phyloP scores from a whole-genome alignment of 1,140 invertebrate genomes.

The Epicauta chinensis region DNA sequence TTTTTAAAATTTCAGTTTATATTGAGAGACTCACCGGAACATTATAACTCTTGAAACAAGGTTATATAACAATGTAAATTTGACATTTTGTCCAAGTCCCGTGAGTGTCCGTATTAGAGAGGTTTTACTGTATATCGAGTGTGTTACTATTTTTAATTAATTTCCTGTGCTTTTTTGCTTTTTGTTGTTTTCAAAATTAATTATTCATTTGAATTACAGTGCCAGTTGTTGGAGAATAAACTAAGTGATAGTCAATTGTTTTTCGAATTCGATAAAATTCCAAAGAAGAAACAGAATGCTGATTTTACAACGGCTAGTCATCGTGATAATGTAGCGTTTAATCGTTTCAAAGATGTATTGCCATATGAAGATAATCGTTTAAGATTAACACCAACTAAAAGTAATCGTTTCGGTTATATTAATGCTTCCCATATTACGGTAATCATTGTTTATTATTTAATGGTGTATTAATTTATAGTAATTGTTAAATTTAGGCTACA shows the following conservation, averaged over 20 bases:
- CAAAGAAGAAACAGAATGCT: constrained; percentile 64
- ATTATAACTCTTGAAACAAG: too few relatives aligned
- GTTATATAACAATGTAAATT: too few relatives aligned
- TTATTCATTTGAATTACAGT: constrained; percentile 49
- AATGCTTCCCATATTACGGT: constrained; percentile 85
- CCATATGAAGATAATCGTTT: constrained; percentile 87
- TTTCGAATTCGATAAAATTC: constrained; percentile 82
- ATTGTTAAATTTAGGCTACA: constrained; percentile 51
- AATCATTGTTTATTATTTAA: constrained; percentile 23
- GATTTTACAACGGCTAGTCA: constrained; percentile 61
- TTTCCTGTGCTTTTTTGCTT: too few relatives aligned
- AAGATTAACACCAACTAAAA: constrained; percentile 64
- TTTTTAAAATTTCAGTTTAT: too few relatives aligned
- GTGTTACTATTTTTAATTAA: too few relatives aligned
- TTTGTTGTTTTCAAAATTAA: too few relatives aligned
- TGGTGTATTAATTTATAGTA: constrained; percentile 13
- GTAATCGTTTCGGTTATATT: constrained; percentile 80
- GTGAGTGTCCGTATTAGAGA: too few relatives aligned
- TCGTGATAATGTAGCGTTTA: constrained; percentile 54
- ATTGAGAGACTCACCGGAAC: too few relatives aligned
- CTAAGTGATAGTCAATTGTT: constrained; percentile 74
- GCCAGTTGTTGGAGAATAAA: constrained; percentile 73
- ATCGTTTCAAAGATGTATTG: constrained; percentile 63
- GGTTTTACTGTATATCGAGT: too few relatives aligned
- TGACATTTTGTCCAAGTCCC: too few relatives aligned